Evolutionary conservation across 2,888 invertebrate species (phyloP).

Genomic region (Mythimna loreyi): DNA sequence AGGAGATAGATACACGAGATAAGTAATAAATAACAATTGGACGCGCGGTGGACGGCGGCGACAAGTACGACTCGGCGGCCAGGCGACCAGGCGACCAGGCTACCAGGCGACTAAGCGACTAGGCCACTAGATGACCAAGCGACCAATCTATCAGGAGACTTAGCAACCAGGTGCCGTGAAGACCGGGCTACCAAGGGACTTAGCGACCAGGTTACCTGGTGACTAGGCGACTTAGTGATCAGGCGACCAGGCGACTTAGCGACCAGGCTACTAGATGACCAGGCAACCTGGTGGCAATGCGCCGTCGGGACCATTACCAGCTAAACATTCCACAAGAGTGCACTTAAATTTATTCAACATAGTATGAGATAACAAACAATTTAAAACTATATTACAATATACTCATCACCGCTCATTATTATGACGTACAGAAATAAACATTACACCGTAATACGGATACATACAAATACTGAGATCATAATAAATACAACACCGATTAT

Average conservation of each 20-base stretch:
- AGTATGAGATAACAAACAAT: slow-evolving; percentile 56
- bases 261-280: not conserved
- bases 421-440: slow-evolving; percentile 54
- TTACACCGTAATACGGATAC: slow-evolving; percentile 56
- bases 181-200: not conserved
- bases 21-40: slow-evolving; percentile 59
- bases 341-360: slow-evolving; percentile 42
- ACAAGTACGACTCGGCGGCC: not conserved
- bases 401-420: slow-evolving; percentile 52
- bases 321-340: slow-evolving; percentile 48
- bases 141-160: not conserved
- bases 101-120: not conserved
- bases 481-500: slow-evolving; percentile 70
- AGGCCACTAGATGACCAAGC: not conserved
- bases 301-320: slow-evolving; percentile 1
- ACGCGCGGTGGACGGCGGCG: slow-evolving; percentile 34
- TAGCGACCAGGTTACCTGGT: not conserved
- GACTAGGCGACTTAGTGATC: not conserved
- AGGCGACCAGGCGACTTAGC: not conserved
- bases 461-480: slow-evolving; percentile 77
- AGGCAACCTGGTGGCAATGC: not conserved
- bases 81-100: not conserved
- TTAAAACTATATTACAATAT: slow-evolving; percentile 46
- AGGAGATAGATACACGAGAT: slow-evolving; percentile 52
- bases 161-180: not conserved